phyloP scores from a whole-genome alignment of 2,113 vertebrate genomes.

The Erpornis zantholeuca region DNA sequence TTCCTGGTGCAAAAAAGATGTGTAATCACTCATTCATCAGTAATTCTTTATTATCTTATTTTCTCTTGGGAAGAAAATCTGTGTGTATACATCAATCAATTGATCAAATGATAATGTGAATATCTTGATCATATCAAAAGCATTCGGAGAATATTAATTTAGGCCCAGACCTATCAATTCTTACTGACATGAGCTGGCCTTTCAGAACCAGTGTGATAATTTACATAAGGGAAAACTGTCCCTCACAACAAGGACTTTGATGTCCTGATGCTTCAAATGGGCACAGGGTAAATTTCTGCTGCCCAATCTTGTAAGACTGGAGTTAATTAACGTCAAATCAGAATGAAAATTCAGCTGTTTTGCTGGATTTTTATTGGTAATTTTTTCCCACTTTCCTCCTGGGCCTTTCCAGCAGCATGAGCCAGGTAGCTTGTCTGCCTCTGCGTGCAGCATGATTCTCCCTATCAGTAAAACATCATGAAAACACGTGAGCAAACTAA shows the following conservation, averaged over 20 bases:
- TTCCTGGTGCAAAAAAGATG: constrained; percentile 12
- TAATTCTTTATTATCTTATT: constrained; percentile 46
- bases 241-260: neutral
- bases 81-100: constrained; percentile 27
- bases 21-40: constrained; percentile 28
- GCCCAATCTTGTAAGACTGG: neutral
- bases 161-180: neutral
- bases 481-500: neutral
- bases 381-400: neutral
- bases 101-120: constrained; percentile 12
- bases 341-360: neutral
- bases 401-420: neutral
- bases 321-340: neutral
- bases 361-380: neutral
- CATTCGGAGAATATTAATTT: neutral
- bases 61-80: constrained; percentile 20
- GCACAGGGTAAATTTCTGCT: neutral
- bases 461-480: neutral
- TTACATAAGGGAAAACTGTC: neutral
- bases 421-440: neutral
- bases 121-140: constrained; percentile 33
- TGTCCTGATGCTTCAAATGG: neutral
- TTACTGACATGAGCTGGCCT: neutral
- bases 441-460: neutral
- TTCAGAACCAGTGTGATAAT: neutral